Conservation (phyloP, 2,888 invertebrate species). For the Mantis religiosa region DNA sequence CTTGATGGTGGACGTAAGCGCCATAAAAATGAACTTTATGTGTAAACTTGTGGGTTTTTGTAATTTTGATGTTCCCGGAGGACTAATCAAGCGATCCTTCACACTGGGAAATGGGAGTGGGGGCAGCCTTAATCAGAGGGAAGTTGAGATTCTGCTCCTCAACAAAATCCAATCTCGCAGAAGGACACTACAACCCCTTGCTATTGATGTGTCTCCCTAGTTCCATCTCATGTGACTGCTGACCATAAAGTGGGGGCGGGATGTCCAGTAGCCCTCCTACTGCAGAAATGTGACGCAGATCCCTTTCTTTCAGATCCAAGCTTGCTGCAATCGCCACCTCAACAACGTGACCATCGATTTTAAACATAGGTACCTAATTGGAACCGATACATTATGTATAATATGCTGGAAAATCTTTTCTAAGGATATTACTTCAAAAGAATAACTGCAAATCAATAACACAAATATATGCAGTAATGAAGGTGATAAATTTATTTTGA, state of each 20-base stretch:
- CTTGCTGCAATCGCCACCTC: background rate
- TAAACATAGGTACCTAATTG: too few relatives aligned
- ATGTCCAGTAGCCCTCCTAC: background rate
- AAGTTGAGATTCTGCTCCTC: background rate
- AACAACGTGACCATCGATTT: too few relatives aligned
- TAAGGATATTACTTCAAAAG: too few relatives aligned
- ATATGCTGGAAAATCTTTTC: too few relatives aligned
- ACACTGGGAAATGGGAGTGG: background rate
- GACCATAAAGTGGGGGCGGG: constrained; percentile 12
- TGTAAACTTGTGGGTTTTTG: background rate
- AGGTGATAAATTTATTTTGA: too few relatives aligned
- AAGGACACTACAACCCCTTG: constrained; percentile 15
- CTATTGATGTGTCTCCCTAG: constrained; percentile 14
- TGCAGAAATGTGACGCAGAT: constrained; percentile 1
- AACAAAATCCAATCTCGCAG: constrained; percentile 19
- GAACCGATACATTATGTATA: too few relatives aligned
- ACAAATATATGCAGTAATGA: too few relatives aligned
- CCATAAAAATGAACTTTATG: background rate
- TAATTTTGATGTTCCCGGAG: background rate
- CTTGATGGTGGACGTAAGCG: background rate
- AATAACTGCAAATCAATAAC: too few relatives aligned
- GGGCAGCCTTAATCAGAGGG: background rate
- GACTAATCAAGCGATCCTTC: background rate
- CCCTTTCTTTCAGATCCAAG: background rate
- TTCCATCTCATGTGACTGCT: constrained; percentile 16